These are phyloP conservation scores for Huso huso DNA, from an alignment of 2,797 vertebrate species.

Conservation along the genomic window DNA sequence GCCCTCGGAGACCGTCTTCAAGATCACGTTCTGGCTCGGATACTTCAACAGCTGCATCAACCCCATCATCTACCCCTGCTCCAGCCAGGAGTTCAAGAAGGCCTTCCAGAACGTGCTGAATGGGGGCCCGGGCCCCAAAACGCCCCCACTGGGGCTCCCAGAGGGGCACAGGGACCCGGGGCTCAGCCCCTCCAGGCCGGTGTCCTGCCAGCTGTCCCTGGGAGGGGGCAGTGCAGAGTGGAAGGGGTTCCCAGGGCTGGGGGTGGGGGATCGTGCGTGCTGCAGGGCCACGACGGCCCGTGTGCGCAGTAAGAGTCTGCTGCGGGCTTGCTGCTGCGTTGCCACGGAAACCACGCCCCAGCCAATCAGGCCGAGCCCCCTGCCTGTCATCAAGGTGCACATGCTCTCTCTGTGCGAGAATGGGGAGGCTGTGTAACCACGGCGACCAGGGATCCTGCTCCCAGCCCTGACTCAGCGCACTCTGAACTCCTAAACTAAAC, in stretches of 20 bases:
- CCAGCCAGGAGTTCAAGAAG: constrained; percentile 92
- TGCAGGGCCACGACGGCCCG: constrained; percentile 53
- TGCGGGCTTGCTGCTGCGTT: constrained; percentile 76
- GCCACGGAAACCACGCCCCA: constrained; percentile 24
- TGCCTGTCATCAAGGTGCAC: constrained; percentile 79
- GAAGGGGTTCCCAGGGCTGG: constrained; percentile 50
- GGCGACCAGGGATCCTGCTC: too few relatives aligned
- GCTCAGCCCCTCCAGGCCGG: constrained; percentile 56
- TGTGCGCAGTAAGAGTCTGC: constrained; percentile 74
- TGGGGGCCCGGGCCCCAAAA: constrained; percentile 31
- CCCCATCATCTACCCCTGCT: constrained; percentile 95
- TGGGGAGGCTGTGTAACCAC: constrained; percentile 72
- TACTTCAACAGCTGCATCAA: constrained; percentile 99
- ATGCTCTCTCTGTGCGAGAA: constrained; percentile 74
- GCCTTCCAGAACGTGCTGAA: constrained; percentile 87
- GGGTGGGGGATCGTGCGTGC: constrained; percentile 31
- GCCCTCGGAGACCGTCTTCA: constrained; percentile 89
- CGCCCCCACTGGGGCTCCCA: constrained; percentile 35
- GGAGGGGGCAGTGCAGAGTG: constrained; percentile 56
- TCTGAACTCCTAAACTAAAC: too few relatives aligned
- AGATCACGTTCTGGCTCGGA: constrained; percentile 96
- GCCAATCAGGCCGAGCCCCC: constrained; percentile 29
- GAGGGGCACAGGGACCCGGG: constrained; percentile 51
- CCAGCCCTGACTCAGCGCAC: too few relatives aligned
- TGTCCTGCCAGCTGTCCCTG: constrained; percentile 60